Conservation (phyloP, 2,113 vertebrate genomes). For the Mystacornis crossleyi region DNA sequence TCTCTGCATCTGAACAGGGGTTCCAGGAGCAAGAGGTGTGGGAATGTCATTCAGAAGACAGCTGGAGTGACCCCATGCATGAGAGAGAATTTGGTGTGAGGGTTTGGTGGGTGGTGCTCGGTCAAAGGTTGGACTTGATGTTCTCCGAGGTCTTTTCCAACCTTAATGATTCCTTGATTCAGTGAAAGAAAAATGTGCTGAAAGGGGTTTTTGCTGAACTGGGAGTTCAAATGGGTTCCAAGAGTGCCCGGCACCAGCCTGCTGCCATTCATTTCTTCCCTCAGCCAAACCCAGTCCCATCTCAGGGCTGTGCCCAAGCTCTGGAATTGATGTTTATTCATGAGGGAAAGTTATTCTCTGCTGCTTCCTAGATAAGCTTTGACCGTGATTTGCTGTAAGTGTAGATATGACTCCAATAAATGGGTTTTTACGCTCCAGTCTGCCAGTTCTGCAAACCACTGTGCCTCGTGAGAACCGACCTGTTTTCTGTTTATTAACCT, state of each 20-base stretch:
- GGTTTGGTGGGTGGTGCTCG: accelerated
- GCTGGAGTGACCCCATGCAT: neutral
- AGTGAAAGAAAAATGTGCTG: neutral
- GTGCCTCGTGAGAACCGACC: neutral
- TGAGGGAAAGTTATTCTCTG: neutral
- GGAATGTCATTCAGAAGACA: neutral
- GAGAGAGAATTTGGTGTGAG: neutral
- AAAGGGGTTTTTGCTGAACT: neutral
- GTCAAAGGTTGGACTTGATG: neutral
- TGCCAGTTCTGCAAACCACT: neutral
- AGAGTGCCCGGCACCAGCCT: neutral
- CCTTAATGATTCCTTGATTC: neutral
- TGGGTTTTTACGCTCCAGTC: neutral
- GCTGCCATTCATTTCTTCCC: neutral
- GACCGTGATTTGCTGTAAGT: neutral
- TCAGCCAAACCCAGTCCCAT: neutral
- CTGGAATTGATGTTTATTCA: conserved; percentile 27
- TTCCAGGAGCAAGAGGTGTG: neutral
- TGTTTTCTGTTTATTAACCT: conserved; percentile 6
- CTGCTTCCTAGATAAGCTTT: conserved; percentile 19
- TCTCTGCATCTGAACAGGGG: neutral
- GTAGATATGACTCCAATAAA: neutral
- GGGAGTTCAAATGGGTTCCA: neutral
- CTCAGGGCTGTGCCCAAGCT: neutral
- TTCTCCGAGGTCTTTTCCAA: neutral